Evolutionary conservation across 2,888 invertebrate species (phyloP).

Genomic region (Agrochola circellaris): DNA sequence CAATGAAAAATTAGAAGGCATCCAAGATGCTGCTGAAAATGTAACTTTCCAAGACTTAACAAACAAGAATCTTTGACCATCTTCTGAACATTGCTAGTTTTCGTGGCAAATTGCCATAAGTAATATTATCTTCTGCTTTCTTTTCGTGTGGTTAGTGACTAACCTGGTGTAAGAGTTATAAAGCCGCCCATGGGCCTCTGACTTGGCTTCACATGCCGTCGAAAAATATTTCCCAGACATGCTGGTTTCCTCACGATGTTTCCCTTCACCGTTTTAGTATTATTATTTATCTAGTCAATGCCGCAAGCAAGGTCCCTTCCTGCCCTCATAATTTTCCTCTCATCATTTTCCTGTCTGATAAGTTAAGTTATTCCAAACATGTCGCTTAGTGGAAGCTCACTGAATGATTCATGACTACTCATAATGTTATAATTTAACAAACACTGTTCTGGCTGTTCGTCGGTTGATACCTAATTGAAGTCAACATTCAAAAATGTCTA

Average conservation of each 20-base stretch:
- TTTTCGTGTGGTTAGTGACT: too few species aligned
- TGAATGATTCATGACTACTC: constrained; percentile 9
- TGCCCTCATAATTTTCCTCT: constrained; percentile 41
- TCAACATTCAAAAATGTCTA: background rate
- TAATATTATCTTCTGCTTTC: too few species aligned
- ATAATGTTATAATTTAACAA: background rate
- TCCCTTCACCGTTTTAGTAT: too few species aligned
- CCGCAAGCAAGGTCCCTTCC: constrained; percentile 37
- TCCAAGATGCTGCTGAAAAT: background rate
- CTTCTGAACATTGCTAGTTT: background rate
- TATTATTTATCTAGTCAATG: constrained; percentile 24
- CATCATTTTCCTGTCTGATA: constrained; percentile 48
- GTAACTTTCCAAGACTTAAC: too few species aligned
- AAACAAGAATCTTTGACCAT: background rate
- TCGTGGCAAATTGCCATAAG: constrained; percentile 6
- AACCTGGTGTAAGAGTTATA: too few species aligned
- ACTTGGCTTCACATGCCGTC: too few species aligned
- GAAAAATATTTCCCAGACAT: too few species aligned
- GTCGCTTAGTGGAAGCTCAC: constrained; percentile 3
- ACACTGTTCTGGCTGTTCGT: background rate
- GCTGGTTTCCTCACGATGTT: too few species aligned
- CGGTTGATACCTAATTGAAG: background rate
- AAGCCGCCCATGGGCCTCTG: too few species aligned
- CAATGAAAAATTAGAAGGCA: background rate
- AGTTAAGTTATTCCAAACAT: constrained; percentile 33